Conservation (phyloP, 2,113 vertebrate species). For the Laterallus jamaicensis region DNA sequence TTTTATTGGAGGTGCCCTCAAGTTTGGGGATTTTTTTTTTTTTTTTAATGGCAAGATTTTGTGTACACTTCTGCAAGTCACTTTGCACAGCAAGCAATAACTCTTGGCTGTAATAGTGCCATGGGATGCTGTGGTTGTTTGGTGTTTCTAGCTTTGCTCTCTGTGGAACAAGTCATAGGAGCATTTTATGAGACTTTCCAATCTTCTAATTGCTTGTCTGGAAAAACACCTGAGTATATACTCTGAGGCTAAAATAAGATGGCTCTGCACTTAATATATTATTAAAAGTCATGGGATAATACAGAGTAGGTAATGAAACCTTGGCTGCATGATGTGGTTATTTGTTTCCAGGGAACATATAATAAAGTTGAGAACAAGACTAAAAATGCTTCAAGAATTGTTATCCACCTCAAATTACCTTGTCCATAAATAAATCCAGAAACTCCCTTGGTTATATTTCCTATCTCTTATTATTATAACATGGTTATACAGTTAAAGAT, state of each 20-base stretch:
- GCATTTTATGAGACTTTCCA: conserved; percentile 77
- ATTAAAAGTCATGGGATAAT: conserved; percentile 58
- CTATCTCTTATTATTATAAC: background rate
- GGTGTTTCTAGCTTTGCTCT: conserved; percentile 73
- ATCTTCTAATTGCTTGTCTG: conserved; percentile 84
- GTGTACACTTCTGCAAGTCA: conserved; percentile 32
- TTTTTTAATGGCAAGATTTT: conserved; percentile 58
- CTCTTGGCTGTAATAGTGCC: conserved; percentile 65
- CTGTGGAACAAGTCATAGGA: conserved; percentile 75
- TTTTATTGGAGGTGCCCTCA: background rate
- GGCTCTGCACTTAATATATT: conserved; percentile 73
- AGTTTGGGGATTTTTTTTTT: background rate
- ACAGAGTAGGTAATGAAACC: conserved; percentile 68
- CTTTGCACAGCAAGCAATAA: conserved; percentile 62
- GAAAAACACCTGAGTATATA: conserved; percentile 70
- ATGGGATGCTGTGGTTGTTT: conserved; percentile 77
- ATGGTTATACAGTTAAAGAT: background rate
- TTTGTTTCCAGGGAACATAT: conserved; percentile 52
- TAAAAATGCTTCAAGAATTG: conserved; percentile 21
- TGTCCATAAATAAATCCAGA: background rate
- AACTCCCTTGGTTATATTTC: background rate
- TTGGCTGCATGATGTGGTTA: conserved; percentile 44
- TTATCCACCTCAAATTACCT: background rate
- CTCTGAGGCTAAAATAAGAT: conserved; percentile 74
- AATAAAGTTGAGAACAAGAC: conserved; percentile 24